phyloP scores from a whole-genome alignment of 1,140 invertebrate species.

The Dendroctonus ponderosae region DNA sequence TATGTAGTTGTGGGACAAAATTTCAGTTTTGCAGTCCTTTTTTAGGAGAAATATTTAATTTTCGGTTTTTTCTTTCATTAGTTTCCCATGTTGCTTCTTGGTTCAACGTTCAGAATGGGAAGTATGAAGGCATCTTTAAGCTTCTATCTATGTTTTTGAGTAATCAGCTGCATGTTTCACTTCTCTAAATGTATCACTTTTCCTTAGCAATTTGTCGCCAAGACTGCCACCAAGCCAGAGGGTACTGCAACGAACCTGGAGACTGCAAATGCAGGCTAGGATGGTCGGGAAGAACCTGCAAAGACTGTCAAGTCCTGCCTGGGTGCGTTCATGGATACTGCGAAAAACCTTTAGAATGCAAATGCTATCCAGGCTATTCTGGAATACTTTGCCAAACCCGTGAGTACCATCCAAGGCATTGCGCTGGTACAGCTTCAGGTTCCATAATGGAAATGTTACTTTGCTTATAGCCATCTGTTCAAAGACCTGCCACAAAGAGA shows the following conservation, averaged over 20 bases:
- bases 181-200: neutral
- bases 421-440: too few species aligned
- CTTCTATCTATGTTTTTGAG: too few species aligned
- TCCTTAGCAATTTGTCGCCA: conserved; percentile 69
- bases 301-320: conserved; percentile 74
- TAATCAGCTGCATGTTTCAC: neutral
- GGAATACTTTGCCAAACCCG: conserved; percentile 84
- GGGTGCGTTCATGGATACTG: conserved; percentile 80
- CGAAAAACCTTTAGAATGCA: conserved; percentile 80
- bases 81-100: too few species aligned
- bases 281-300: conserved; percentile 78
- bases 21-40: too few species aligned
- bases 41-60: too few species aligned
- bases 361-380: conserved; percentile 82
- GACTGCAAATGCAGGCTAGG: conserved; percentile 82
- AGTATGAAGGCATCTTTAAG: too few species aligned
- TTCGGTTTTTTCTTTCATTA: too few species aligned
- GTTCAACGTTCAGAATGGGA: too few species aligned
- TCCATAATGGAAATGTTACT: neutral
- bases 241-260: conserved; percentile 77
- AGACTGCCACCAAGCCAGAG: conserved; percentile 76
- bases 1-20: too few species aligned
- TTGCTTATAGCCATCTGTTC: conserved; percentile 72
- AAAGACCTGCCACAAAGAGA: conserved; percentile 75
- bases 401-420: conserved; percentile 52